Evolutionary conservation across 2,113 vertebrate genomes (phyloP), one percentile per base, ranked within the genome.

Genomic region (Malurus alboscapulatus): DNA sequence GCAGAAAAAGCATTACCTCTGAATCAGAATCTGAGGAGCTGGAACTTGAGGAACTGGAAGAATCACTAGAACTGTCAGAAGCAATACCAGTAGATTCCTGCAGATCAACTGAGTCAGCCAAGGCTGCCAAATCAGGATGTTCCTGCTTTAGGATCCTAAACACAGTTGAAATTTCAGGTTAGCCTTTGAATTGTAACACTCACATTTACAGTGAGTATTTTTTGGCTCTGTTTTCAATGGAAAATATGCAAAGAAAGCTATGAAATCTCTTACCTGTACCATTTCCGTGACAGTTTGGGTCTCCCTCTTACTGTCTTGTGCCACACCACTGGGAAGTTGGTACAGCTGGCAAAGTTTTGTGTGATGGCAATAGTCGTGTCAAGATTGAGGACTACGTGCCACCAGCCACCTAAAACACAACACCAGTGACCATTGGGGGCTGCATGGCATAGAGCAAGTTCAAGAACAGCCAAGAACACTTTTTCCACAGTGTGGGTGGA

Each of bases 271-370:
- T 96, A 99, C 99, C 99, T 98, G 95, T 99, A 99, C 99, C 99
- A 99, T 92, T 99, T 99, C 92, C 99, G 97, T 54, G 99, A 99
- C 26, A 99, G 96, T 85, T 99, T 99, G 89, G 99, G 99, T 30
- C 99, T 98, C 30, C 99, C 99, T 82, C 99, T 98, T 30, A 99
- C 99, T 1, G 99, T 99, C 96, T 99, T 99, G 98, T 99, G 99
- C 99, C 99, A 99, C 38, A 99, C 99, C 51, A 99, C 99, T 30
- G 99, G 99, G 94, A 99, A 99, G 97, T 99, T 99, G 83, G 99
- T 99, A 26, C 98, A 98, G 96, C 99, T 99, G 96, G 99, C 99
- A 42, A 99, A 99, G 95, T 99, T 99, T 94, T 99, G 99, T 4
- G 99, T 99, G 95, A 99, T 96, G 57, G 99, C 99, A 90, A 99